These are phyloP conservation scores for Rhadinocentrus ornatus DNA, from an alignment of 2,797 vertebrate species.

Conservation along the genomic window DNA sequence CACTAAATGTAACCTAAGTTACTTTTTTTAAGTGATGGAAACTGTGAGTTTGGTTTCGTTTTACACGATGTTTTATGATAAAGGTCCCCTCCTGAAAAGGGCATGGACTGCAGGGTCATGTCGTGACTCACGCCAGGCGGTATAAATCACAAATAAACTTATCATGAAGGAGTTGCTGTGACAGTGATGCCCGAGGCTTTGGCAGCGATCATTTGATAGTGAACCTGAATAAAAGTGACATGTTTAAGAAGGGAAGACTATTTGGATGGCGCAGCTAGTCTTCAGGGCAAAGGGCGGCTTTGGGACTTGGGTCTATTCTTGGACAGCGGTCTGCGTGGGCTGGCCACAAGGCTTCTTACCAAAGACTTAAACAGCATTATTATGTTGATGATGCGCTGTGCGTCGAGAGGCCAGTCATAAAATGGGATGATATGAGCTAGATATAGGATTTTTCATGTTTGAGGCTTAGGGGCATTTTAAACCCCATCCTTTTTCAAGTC, in stretches of 20 bases:
- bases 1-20: neutral
- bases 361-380: slow-evolving; percentile 11
- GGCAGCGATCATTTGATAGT: slow-evolving; percentile 58
- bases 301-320: slow-evolving; percentile 44
- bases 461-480: neutral
- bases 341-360: slow-evolving; percentile 23
- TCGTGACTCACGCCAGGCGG: slow-evolving; percentile 63
- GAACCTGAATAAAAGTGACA: slow-evolving; percentile 78
- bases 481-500: neutral
- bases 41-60: slow-evolving; percentile 2
- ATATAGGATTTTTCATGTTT: neutral
- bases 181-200: slow-evolving; percentile 46
- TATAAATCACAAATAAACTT: slow-evolving; percentile 70
- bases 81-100: slow-evolving; percentile 10
- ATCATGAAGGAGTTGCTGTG: slow-evolving; percentile 47
- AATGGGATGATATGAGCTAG: neutral
- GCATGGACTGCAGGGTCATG: slow-evolving; percentile 15
- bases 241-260: slow-evolving; percentile 58
- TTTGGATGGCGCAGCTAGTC: slow-evolving; percentile 48
- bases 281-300: slow-evolving; percentile 40
- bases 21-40: neutral
- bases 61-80: neutral
- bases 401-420: neutral
- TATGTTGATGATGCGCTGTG: slow-evolving; percentile 11
- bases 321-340: slow-evolving; percentile 37